Evolutionary conservation across 2,797 vertebrate genomes (phyloP), one percentile per base, ranked within the genome.

Genomic region (Graptemys geographica): DNA sequence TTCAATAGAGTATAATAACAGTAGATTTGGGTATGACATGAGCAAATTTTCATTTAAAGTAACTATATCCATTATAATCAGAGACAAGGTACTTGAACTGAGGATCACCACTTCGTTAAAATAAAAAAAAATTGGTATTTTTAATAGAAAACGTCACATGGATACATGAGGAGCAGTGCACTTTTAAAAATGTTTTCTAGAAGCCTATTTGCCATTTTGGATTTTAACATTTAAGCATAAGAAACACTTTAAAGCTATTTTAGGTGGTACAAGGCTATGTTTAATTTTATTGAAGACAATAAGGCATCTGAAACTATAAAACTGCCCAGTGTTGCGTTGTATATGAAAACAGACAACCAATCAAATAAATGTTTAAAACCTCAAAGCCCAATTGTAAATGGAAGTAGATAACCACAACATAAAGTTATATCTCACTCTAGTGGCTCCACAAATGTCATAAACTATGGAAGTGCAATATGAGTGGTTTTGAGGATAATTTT

Each of bases 51-150:
- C 92, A 95, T 95, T 95, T 97, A 93, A 97, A 97, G 87, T 89
- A 96, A 96, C 93, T 96, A 91, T 93, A 98, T 97, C 93, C 91
- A 96, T 98, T 98, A 97, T 97, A 92, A 97, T 98, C 95, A 97
- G 86, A 97, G 96, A 95, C 51, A 94, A 81, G 27, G 83, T 93
- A 89, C 97, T 98, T 97, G 94, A 97, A 97, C 78, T 97, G 96
- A 97, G 97, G 91, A 98, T 97, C 90, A 93, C 93, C 87, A 97
- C 91, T 98, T 96, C 96, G 94, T 97, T 97, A 97, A 97, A 98
- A 97, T 97, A 97, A 97, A 98, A 98, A 98, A 55, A 19, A 98
- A 95, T 55, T 97, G 88, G 84, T 97, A 97, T 95, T 93, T 95
- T 92, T 97, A 97, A 97, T 94, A 96, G 96, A 97, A 98, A 98